Evolutionary conservation across 2,888 invertebrate species (phyloP), one percentile per base, ranked within the genome.

Genomic region (Ligdia adustata): DNA sequence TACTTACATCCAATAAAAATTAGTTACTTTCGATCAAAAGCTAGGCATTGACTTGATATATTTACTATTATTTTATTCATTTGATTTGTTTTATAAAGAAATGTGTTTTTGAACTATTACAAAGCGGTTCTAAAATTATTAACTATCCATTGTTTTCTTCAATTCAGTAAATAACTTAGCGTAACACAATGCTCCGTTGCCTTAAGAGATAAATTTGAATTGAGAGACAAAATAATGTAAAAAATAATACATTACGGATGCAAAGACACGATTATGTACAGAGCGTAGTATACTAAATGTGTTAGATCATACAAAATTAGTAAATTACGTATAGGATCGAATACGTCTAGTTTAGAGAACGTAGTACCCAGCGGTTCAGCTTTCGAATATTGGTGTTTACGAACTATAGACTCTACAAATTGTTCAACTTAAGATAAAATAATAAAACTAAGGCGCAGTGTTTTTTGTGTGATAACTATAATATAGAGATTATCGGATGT

Each of bases 301-400:
- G 65, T 78, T 82, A 82, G 82, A 68, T 52, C 69, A 71, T 79
- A 80, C 77, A 74, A 69, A 71, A 42, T 79, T 82, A 81, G 75
- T 75, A 75, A 61, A 62, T 79, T 79, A 77, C 58, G 64, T 72
- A 42, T 78, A 82, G 77, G 69, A 64, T 75, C 64, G 81, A 75
- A 34, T 72, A 81, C 79, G 77, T 75, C 72, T 85, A 86, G 82
- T 54, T 72, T 83, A 86, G 80, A 69, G 69, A 74, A 60, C 55
- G 74, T 87, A 85, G 84, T 68, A 69, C 65, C 66, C 74, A 77
- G 75, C 81, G 72, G 87, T 88, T 82, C 89, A 90, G 89, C 89
- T 90, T 90, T 90, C 89, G 69, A 90, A 90, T 90, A 90, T 90
- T 89, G 89, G 89, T 79, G 72, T 60, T 55, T 45, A 51, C 31